Percentiles rank a stretch among this genome's conserved stretches.
Evolutionary conservation across 2,797 vertebrate genomes (phyloP).

Genomic region (Paramormyrops hopkinsi): DNA sequence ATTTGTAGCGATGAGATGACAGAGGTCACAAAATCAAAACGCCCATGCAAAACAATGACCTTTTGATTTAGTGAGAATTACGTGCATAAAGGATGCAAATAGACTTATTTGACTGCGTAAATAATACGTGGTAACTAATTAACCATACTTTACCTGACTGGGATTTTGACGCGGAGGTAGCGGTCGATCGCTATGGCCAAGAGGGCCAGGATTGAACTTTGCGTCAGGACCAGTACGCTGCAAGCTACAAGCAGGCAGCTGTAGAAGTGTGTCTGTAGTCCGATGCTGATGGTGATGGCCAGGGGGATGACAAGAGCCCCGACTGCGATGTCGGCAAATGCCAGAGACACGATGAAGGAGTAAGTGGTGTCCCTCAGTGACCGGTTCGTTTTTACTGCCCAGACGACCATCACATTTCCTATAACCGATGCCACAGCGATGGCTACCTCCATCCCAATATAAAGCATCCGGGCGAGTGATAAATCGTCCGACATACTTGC

Average conservation of each 20-base stretch:
- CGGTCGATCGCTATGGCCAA: slow-evolving; percentile 93
- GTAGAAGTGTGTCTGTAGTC: slow-evolving; percentile 84
- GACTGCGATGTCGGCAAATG: slow-evolving; percentile 89
- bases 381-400: slow-evolving; percentile 93
- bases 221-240: slow-evolving; percentile 88
- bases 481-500: slow-evolving; percentile 65
- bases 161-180: slow-evolving; percentile 94
- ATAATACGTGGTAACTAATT: not conserved
- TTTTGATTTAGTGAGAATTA: not conserved
- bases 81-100: not conserved
- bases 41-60: not conserved
- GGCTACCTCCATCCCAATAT: slow-evolving; percentile 87
- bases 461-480: slow-evolving; percentile 67
- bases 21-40: not conserved
- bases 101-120: not conserved
- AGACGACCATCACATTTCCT: slow-evolving; percentile 97
- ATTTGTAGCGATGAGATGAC: not conserved
- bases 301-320: slow-evolving; percentile 89
- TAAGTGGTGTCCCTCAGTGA: slow-evolving; percentile 88
- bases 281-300: slow-evolving; percentile 89
- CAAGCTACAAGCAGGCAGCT: slow-evolving; percentile 91
- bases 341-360: slow-evolving; percentile 92
- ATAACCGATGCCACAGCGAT: slow-evolving; percentile 86
- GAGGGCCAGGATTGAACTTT: slow-evolving; percentile 95
- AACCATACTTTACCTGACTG: slow-evolving; percentile 73